Conservation (phyloP, 2,113 vertebrate species). For the Ranitomeya variabilis region DNA sequence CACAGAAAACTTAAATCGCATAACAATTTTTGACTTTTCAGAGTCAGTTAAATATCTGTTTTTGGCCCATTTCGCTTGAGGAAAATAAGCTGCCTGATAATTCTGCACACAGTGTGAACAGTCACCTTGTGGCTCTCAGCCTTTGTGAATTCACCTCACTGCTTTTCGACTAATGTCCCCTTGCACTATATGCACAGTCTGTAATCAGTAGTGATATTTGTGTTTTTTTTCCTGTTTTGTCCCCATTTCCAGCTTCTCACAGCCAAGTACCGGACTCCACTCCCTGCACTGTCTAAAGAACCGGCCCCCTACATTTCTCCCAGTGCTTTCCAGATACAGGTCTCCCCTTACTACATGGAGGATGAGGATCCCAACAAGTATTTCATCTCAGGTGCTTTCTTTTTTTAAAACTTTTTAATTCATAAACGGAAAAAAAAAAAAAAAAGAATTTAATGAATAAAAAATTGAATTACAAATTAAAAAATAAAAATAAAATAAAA, state of each 20-base stretch:
- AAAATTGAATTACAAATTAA: neutral
- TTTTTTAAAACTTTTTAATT: neutral
- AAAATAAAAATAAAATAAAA: neutral
- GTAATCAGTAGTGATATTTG: neutral
- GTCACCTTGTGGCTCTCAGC: neutral
- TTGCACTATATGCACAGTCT: neutral
- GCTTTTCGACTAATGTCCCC: neutral
- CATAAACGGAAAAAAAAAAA: neutral
- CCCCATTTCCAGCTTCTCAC: slow-evolving; percentile 38
- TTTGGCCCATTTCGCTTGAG: too few species aligned
- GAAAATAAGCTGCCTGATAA: too few species aligned
- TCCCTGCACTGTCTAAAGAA: slow-evolving; percentile 57
- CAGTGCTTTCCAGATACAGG: slow-evolving; percentile 56
- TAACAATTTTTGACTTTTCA: too few species aligned
- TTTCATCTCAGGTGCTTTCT: slow-evolving; percentile 78
- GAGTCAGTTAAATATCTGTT: too few species aligned
- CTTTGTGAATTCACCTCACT: too few species aligned
- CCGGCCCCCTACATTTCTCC: slow-evolving; percentile 36
- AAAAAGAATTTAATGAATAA: neutral
- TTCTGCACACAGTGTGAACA: too few species aligned
- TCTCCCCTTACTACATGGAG: slow-evolving; percentile 74
- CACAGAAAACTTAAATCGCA: too few species aligned
- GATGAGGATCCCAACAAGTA: slow-evolving; percentile 74
- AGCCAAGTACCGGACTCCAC: slow-evolving; percentile 46
- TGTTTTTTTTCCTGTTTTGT: neutral